Evolutionary conservation across 2,797 vertebrate species (phyloP).

Genomic region (Gallinago stenura): DNA sequence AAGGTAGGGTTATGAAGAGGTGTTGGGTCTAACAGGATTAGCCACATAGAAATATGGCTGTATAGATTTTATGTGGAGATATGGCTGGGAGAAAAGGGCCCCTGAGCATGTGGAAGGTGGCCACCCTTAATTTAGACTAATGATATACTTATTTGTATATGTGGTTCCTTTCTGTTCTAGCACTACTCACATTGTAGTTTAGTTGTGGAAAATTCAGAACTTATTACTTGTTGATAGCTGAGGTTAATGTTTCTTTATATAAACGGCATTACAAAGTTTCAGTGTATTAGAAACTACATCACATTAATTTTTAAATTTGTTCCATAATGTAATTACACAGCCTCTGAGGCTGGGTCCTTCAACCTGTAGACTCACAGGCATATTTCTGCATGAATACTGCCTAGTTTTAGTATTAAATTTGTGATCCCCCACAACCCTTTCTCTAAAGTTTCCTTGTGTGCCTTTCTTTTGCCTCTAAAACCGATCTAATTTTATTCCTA

Average conservation of each 20-base stretch:
- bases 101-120: neutral
- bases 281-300: neutral
- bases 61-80: neutral
- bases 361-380: neutral
- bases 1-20: neutral
- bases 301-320: neutral
- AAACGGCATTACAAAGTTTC: neutral
- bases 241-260: neutral
- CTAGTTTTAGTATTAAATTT: neutral
- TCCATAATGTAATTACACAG: neutral
- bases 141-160: accelerated
- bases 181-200: neutral
- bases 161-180: neutral
- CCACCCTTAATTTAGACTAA: neutral
- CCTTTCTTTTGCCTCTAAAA: constrained; percentile 4
- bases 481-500: neutral
- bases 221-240: neutral
- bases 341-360: neutral
- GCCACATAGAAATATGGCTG: neutral
- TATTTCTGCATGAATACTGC: neutral
- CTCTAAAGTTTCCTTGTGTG: neutral
- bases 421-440: neutral
- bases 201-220: neutral
- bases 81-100: neutral
- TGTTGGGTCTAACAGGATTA: neutral